Conservation (phyloP, 1,140 invertebrate genomes). For the Listronotus oregonensis region DNA sequence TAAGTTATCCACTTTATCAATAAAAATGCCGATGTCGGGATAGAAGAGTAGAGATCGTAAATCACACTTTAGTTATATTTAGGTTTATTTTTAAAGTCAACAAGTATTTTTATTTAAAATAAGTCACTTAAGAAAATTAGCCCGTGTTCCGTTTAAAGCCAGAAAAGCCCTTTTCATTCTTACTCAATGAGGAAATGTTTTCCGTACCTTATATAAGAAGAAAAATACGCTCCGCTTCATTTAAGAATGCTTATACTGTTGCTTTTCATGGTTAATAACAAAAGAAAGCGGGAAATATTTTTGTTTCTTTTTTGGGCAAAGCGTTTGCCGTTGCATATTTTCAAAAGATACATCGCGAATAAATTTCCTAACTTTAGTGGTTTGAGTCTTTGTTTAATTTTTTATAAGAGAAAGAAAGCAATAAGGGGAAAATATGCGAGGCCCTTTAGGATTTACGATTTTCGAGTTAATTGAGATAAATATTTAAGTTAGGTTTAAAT, state of each 20-base stretch:
- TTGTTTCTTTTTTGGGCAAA: not conserved
- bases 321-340: conserved; percentile 4
- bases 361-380: not conserved
- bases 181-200: conserved; percentile 8
- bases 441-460: no score
- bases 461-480: no score
- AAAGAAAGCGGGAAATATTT: conserved; percentile 3
- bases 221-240: conserved; percentile 4
- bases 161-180: not conserved
- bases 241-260: conserved; percentile 5
- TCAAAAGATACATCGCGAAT: not conserved
- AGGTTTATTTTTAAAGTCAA: no score
- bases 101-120: no score
- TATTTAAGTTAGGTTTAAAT: no score
- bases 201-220: not conserved
- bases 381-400: conserved; percentile 4
- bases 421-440: no score
- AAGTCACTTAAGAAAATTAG: not conserved
- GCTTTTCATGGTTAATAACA: conserved; percentile 3
- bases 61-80: no score
- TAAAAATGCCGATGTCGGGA: no score
- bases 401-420: no score
- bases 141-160: not conserved
- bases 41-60: no score
- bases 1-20: no score